Percentiles rank a stretch among this genome's conserved stretches.
Conservation (phyloP, 2,888 invertebrate genomes). For the Cryptus armator region DNA sequence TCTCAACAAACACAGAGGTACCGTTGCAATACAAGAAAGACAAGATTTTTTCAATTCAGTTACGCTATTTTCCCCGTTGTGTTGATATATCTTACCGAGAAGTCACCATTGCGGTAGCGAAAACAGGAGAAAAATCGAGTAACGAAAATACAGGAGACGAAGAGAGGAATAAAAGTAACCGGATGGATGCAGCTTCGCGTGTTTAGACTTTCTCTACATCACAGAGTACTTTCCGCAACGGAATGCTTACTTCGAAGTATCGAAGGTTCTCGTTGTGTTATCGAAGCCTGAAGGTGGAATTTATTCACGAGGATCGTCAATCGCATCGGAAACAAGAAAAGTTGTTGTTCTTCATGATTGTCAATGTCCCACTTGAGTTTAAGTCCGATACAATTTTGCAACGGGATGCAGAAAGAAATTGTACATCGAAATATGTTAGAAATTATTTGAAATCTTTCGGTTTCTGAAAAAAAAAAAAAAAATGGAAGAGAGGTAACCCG, state of each 20-base stretch:
- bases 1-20: constrained; percentile 2
- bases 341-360: background rate
- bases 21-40: background rate
- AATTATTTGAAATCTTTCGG: background rate
- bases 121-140: background rate
- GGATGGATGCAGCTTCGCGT: background rate
- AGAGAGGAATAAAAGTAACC: background rate
- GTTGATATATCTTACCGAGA: background rate
- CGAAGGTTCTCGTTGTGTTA: background rate
- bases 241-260: background rate
- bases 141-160: background rate
- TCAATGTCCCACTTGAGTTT: background rate
- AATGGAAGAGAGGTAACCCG: no score
- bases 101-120: background rate
- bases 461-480: no score
- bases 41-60: background rate
- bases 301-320: background rate
- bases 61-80: background rate
- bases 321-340: background rate
- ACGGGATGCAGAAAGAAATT: background rate
- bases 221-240: background rate
- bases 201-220: background rate
- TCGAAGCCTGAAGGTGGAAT: background rate
- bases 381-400: background rate
- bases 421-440: background rate